Evolutionary conservation across 2,113 vertebrate species (phyloP).

Genomic region (Carlito syrichta): DNA sequence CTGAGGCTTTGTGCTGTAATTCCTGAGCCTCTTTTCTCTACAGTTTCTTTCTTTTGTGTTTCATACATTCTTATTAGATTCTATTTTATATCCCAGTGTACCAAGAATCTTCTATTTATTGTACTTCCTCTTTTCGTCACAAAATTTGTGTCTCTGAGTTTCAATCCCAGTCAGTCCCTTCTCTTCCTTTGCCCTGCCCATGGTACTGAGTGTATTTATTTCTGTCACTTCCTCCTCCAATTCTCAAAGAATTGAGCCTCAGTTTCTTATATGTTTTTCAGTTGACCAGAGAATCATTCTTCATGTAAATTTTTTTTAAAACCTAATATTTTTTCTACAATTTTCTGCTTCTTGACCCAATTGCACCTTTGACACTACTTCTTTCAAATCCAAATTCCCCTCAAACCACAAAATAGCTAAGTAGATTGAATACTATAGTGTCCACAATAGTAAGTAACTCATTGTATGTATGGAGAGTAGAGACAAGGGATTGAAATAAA

Average conservation of each 20-base stretch:
- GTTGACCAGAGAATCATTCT: neutral
- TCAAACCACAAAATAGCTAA: neutral
- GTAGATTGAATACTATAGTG: neutral
- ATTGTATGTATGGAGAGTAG: neutral
- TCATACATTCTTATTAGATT: neutral
- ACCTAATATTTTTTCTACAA: neutral
- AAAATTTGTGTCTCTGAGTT: neutral
- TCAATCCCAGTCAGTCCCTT: neutral
- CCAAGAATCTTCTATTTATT: neutral
- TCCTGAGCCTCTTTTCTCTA: neutral
- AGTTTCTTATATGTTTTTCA: neutral
- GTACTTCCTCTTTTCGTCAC: neutral
- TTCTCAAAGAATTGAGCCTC: neutral
- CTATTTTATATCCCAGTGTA: neutral
- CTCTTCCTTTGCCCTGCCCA: neutral
- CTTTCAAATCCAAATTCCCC: neutral
- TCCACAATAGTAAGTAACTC: neutral
- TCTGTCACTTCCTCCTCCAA: neutral
- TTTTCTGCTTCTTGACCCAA: neutral
- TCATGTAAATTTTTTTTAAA: neutral
- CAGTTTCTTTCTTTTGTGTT: neutral
- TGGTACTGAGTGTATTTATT: neutral
- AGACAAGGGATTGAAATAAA: neutral
- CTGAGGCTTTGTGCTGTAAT: neutral
- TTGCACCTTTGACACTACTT: neutral